Evolutionary conservation across 2,888 invertebrate genomes (phyloP).

Genomic region (Sylvicola cinctus): DNA sequence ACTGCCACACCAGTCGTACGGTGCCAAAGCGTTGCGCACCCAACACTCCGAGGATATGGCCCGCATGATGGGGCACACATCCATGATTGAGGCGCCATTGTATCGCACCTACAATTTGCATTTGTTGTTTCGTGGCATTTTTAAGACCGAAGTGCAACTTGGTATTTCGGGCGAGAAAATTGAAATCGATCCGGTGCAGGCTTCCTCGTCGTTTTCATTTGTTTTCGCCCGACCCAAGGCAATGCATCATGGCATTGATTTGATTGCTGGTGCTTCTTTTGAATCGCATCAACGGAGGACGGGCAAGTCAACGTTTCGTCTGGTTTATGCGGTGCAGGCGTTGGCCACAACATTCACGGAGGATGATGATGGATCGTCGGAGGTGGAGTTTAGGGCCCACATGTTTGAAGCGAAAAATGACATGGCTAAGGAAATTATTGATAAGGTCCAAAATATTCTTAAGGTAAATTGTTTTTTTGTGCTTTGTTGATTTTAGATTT

Average conservation of each 20-base stretch:
- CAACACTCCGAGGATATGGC: slow-evolving; percentile 31
- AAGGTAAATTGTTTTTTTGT: too few species aligned
- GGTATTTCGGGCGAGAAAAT: slow-evolving; percentile 79
- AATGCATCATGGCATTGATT: too few species aligned
- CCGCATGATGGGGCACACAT: slow-evolving; percentile 50
- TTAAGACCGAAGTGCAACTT: slow-evolving; percentile 66
- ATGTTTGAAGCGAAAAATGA: slow-evolving; percentile 57
- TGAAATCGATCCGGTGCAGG: slow-evolving; percentile 59
- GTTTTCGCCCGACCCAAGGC: too few species aligned
- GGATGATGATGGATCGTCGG: neutral
- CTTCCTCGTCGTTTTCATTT: too few species aligned
- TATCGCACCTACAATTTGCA: slow-evolving; percentile 66
- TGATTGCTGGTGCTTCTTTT: too few species aligned
- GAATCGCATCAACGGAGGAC: neutral
- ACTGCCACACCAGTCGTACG: neutral
- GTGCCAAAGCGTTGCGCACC: slow-evolving; percentile 6
- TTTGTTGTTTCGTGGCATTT: slow-evolving; percentile 57
- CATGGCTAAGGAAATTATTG: slow-evolving; percentile 62
- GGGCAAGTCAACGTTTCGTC: neutral
- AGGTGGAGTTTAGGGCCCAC: neutral
- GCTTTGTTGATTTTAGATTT: too few species aligned
- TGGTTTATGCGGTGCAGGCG: neutral
- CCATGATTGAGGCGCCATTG: slow-evolving; percentile 67
- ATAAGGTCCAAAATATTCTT: slow-evolving; percentile 70
- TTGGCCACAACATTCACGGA: neutral